Base-by-base conservation (phyloP, 2,888 invertebrate species). In the Apamea anceps region DNA sequence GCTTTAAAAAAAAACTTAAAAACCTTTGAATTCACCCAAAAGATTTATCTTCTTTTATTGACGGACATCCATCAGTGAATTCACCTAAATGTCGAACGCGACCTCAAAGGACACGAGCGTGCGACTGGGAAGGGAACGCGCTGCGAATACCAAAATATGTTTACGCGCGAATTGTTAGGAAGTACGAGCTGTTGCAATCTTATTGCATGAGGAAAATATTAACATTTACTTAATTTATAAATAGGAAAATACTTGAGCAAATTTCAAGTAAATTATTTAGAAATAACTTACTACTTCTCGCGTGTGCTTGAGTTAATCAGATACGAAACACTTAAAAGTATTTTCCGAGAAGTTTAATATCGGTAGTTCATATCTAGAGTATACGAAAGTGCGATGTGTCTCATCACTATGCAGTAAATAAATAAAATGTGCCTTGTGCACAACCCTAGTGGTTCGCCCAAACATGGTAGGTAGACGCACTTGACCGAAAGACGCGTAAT, bases 381-480 rank as follows among this genome's bases (percentile, higher is more conserved):
- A 51, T 32, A 28, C 18, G 28, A 72, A 79, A 72, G 25, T 28
- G 6, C 10, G 18, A 51, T 45, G 37, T 60, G 25, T 48, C 28
- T 12, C 57, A 65, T 74, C 18, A 62, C 60, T 62, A 28, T 25
- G 6, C 37, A 48, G 6, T 67, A 13, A 28, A 57, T 48, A 65
- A 67, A 54, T 62, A 28, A 63, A 73, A 54, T 42, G 21, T 15
- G 15, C 21, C 15, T 32, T 25, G 2, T 66, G 42, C 28, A 28
- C 76, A 79, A 32, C 78, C 75, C 81, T 79, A 83, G 74, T 62
- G 57, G 63, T 71, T 71, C 74, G 7, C 60, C 90, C 89, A 85
- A 88, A 91, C 86, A 92, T 87, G 94, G 95, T 82, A 91, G 84
- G 92, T 87, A 77, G 94, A 88, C 90, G 94, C 91, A 93, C 95